Conservation (phyloP, 2,888 invertebrate genomes). For the Polia nebulosa region DNA sequence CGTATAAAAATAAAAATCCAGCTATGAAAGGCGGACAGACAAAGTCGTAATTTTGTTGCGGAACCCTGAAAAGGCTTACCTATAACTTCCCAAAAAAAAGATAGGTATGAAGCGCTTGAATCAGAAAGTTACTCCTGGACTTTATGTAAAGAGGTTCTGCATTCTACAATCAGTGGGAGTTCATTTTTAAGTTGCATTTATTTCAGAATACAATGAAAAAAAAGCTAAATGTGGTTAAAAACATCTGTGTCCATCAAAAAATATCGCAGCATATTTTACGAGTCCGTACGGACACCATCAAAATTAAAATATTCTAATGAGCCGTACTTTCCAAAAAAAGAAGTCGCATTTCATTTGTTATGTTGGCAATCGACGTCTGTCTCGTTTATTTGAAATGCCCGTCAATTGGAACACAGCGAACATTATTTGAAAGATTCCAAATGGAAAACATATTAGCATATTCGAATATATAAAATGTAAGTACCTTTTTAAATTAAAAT, state of each 20-base stretch:
- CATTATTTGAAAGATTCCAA: conserved; percentile 57
- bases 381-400: conserved; percentile 64
- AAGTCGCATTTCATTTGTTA: conserved; percentile 25
- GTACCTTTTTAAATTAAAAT: not conserved
- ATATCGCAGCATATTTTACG: conserved; percentile 2
- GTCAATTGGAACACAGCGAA: conserved; percentile 64
- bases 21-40: no score
- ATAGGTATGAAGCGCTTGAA: not conserved
- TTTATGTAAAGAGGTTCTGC: not conserved
- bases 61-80: no score
- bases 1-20: no score
- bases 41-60: no score
- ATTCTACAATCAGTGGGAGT: not conserved
- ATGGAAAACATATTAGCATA: conserved; percentile 12
- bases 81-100: no score
- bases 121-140: not conserved
- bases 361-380: conserved; percentile 34
- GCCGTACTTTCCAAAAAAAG: conserved; percentile 16
- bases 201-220: not conserved
- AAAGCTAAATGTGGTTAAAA: not conserved
- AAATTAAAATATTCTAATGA: conserved; percentile 19
- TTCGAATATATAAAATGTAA: not conserved
- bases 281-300: not conserved
- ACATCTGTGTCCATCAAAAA: conserved; percentile 8
- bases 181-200: not conserved